These are phyloP conservation scores for Cochlearius cochlearius DNA, from an alignment of 2,113 vertebrate species.

Conservation along the genomic window DNA sequence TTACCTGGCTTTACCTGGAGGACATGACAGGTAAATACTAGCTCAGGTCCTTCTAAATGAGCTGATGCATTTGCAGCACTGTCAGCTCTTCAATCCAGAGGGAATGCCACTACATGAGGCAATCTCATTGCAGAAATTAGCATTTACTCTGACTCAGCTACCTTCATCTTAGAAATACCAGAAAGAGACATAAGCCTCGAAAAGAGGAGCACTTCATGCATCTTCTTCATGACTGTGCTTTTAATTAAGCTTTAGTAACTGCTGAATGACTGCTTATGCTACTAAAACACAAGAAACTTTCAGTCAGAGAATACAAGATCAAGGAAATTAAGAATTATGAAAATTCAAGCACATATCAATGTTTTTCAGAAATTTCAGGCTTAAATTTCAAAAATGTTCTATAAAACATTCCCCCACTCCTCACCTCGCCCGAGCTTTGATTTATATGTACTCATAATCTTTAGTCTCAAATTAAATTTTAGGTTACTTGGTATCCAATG, in stretches of 20 bases:
- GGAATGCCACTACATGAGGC: background rate
- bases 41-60: slow-evolving; percentile 9
- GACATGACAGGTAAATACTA: background rate
- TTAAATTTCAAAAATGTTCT: background rate
- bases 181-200: slow-evolving; percentile 8
- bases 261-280: background rate
- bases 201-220: background rate
- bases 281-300: background rate
- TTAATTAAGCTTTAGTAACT: slow-evolving; percentile 24
- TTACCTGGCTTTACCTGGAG: background rate
- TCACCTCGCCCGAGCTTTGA: accelerated
- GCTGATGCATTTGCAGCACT: background rate
- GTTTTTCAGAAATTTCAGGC: background rate
- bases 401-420: background rate
- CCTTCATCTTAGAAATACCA: slow-evolving; percentile 1
- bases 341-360: background rate
- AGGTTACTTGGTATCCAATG: background rate
- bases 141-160: slow-evolving; percentile 44
- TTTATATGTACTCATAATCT: background rate
- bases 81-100: background rate
- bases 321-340: background rate
- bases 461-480: background rate
- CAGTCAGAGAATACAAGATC: background rate
- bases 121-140: slow-evolving; percentile 33
- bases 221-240: background rate